phyloP scores from a whole-genome alignment of 2,888 invertebrate species.

The Drosophila austrosaltans region DNA sequence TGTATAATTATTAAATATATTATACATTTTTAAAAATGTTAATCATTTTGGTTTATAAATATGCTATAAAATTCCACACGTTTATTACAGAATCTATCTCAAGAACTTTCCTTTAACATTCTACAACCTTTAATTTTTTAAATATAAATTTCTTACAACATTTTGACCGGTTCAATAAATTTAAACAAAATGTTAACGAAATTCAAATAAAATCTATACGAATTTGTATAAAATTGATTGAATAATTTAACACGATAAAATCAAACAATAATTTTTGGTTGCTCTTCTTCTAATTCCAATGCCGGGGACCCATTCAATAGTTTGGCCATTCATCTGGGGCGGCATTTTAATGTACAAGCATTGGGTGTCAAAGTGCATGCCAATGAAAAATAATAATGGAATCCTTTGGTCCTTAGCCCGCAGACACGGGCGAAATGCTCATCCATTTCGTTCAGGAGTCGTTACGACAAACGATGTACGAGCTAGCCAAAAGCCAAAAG shows the following conservation, averaged over 20 bases:
- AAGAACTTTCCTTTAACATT: no score
- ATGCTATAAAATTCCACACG: no score
- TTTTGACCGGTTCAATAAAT: no score
- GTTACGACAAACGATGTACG: constrained; percentile 63
- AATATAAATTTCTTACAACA: no score
- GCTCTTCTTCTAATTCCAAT: not conserved
- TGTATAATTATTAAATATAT: no score
- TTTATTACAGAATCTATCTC: no score
- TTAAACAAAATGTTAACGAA: no score
- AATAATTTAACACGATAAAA: not conserved
- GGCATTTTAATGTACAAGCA: constrained; percentile 42
- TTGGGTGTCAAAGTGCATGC: constrained; percentile 65
- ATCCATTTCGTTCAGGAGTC: constrained; percentile 63
- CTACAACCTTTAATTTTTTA: no score
- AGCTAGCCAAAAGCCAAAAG: constrained; percentile 35
- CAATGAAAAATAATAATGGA: constrained; percentile 75
- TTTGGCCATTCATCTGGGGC: constrained; percentile 13
- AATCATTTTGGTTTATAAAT: no score
- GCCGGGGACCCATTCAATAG: not conserved
- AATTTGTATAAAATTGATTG: not conserved
- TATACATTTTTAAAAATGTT: no score
- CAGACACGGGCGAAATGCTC: not conserved
- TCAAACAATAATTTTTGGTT: not conserved
- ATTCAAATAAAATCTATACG: no score
- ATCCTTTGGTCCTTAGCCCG: constrained; percentile 50